Conservation (phyloP, 2,888 invertebrate species). For the Limnephilus rhombicus region DNA sequence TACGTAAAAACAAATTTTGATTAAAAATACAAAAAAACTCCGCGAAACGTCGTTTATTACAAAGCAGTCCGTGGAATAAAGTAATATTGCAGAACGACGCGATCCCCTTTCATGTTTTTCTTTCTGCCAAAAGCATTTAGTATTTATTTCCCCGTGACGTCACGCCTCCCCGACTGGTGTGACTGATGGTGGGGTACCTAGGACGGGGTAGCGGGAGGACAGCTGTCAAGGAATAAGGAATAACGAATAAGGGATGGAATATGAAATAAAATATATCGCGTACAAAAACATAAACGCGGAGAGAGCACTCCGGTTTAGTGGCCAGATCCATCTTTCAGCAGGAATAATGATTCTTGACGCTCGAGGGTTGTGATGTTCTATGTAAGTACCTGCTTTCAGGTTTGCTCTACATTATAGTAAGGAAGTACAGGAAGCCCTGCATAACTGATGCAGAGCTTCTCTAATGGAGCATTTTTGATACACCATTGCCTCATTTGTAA, state of each 20-base stretch:
- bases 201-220: slow-evolving; percentile 10
- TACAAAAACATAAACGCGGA: neutral
- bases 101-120: slow-evolving; percentile 14
- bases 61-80: neutral
- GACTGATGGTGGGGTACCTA: slow-evolving; percentile 23
- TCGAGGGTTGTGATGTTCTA: neutral
- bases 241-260: neutral
- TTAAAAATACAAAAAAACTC: neutral
- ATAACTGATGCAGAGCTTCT: no score
- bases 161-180: slow-evolving; percentile 3
- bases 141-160: slow-evolving; percentile 30
- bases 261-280: slow-evolving; percentile 1
- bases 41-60: neutral
- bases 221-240: slow-evolving; percentile 30
- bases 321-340: neutral
- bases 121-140: slow-evolving; percentile 19
- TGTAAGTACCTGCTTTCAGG: neutral
- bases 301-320: neutral
- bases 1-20: neutral
- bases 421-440: no score
- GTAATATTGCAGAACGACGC: neutral
- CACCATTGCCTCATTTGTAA: no score
- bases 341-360: neutral
- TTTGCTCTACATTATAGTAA: neutral
- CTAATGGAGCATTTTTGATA: no score